Evolutionary conservation across 2,888 invertebrate genomes (phyloP).

Genomic region (Sarcophaga variegata): DNA sequence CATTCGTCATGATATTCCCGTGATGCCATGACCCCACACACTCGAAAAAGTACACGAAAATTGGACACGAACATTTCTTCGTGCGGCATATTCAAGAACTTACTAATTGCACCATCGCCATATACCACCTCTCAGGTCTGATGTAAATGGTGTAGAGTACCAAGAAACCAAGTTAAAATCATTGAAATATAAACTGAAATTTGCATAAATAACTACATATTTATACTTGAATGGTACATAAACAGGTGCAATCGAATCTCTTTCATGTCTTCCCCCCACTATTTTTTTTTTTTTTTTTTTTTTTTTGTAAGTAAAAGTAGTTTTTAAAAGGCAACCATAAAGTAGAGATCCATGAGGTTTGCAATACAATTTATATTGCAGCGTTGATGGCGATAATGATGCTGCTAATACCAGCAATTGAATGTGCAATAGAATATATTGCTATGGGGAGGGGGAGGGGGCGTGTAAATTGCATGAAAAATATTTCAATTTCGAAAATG

Average conservation of each 20-base stretch:
- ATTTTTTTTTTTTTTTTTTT: conserved; percentile 11
- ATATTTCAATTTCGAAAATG: conserved; percentile 50
- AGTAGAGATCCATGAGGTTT: conserved; percentile 1
- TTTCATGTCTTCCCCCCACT: not conserved
- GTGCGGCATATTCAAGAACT: no score
- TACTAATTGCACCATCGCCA: no score
- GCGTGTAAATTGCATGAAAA: conserved; percentile 14
- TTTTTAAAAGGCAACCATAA: conserved; percentile 34
- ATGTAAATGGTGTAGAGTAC: not conserved
- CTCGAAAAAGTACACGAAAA: no score
- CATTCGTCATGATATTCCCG: no score
- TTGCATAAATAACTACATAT: conserved; percentile 1
- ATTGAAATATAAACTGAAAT: conserved; percentile 47
- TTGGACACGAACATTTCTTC: no score
- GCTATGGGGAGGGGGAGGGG: not conserved
- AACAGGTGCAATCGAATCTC: conserved; percentile 24
- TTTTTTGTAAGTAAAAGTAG: conserved; percentile 42
- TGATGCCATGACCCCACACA: no score
- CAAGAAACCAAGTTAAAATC: not conserved
- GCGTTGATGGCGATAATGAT: not conserved
- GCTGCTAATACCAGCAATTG: not conserved
- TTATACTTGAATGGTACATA: not conserved
- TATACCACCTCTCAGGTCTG: no score
- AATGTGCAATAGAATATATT: not conserved
- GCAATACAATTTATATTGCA: not conserved